A percentile compares a stretch with the other conserved stretches of the same genome.
phyloP scores from a whole-genome alignment of 2,797 vertebrate genomes.

The Prunella strophiata region DNA sequence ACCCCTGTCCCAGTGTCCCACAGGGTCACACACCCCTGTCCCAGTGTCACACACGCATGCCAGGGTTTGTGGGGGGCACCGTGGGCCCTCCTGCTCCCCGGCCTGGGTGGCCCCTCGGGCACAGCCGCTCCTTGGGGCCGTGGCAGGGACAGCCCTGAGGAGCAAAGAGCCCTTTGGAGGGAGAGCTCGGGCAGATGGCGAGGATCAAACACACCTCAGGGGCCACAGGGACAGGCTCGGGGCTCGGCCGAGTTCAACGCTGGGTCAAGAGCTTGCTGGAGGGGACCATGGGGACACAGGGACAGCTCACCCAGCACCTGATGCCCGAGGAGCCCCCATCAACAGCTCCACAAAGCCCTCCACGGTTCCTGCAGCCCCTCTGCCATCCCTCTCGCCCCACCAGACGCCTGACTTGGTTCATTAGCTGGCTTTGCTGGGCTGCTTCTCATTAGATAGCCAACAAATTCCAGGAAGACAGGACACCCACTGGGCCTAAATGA shows the following conservation, averaged over 20 bases:
- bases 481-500: slow-evolving; percentile 67
- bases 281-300: background rate
- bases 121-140: background rate
- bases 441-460: slow-evolving; percentile 63
- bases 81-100: background rate
- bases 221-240: background rate
- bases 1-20: background rate
- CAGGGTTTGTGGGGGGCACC: background rate
- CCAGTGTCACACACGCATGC: rapidly evolving
- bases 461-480: slow-evolving; percentile 70
- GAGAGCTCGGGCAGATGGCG: background rate
- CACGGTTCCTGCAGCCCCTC: background rate
- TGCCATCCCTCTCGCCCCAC: background rate
- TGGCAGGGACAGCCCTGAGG: rapidly evolving
- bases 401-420: background rate
- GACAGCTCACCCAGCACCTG: background rate
- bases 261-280: background rate
- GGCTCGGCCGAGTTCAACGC: background rate
- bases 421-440: background rate
- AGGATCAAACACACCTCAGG: background rate
- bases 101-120: rapidly evolving
- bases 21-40: rapidly evolving
- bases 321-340: rapidly evolving
- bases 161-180: background rate
- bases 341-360: background rate